phyloP scores from a whole-genome alignment of 2,888 invertebrate species.

The Sarcophaga rosellei region DNA sequence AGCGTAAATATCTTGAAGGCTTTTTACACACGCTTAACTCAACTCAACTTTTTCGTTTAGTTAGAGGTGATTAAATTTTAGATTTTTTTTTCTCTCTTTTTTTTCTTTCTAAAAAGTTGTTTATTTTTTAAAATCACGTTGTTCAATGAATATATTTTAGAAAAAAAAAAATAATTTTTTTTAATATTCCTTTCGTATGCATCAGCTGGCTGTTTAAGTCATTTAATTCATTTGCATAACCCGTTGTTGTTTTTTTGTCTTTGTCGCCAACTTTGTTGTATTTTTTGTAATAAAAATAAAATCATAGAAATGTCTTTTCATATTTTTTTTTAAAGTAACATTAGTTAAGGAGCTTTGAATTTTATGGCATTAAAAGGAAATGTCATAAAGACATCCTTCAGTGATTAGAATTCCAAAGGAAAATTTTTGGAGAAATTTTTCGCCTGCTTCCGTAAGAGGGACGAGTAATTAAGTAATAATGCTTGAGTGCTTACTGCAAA shows the following conservation, averaged over 20 bases:
- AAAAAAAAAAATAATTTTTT: too few relatives aligned
- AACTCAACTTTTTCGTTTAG: constrained; percentile 18
- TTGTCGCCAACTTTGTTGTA: neutral
- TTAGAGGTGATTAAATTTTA: constrained; percentile 1
- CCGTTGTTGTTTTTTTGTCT: constrained; percentile 42
- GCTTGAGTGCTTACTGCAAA: too few relatives aligned
- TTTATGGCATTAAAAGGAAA: neutral
- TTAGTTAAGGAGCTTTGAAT: neutral
- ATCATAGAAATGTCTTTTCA: too few relatives aligned
- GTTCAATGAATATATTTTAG: constrained; percentile 46
- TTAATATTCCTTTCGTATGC: constrained; percentile 45
- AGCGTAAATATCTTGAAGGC: constrained; percentile 67
- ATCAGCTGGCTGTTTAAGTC: constrained; percentile 26
- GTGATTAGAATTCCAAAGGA: neutral
- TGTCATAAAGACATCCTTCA: neutral
- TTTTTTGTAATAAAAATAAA: neutral
- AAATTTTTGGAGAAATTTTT: neutral
- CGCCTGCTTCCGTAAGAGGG: too few relatives aligned
- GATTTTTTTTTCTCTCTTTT: constrained; percentile 19
- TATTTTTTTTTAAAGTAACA: neutral
- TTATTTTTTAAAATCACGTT: constrained; percentile 48
- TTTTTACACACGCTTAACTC: constrained; percentile 63
- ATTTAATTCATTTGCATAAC: constrained; percentile 74
- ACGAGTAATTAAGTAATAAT: too few relatives aligned
- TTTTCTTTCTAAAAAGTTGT: constrained; percentile 24